Evolutionary conservation across 2,797 vertebrate species (phyloP).

Genomic region (Ficedula albicollis): DNA sequence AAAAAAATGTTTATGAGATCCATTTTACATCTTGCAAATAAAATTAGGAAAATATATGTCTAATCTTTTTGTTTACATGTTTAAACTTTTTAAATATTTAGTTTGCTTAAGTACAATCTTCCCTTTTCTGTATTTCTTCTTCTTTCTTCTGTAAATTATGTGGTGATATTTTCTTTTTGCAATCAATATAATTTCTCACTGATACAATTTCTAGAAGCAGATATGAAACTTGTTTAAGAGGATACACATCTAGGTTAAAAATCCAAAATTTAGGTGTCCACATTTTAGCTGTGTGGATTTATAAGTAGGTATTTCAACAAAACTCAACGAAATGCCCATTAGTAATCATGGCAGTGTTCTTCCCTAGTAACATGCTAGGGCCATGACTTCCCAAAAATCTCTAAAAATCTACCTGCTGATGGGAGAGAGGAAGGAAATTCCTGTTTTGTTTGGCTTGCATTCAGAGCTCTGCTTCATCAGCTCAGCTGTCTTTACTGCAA

Average conservation of each 20-base stretch:
- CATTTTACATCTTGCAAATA: neutral
- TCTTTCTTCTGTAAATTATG: neutral
- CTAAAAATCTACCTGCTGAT: neutral
- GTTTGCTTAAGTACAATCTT: neutral
- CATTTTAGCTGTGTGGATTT: neutral
- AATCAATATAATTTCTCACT: neutral
- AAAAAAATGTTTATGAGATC: neutral
- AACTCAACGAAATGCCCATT: neutral
- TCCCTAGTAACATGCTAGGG: neutral
- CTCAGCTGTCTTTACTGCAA: neutral
- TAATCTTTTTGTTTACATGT: neutral
- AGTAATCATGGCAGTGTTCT: neutral
- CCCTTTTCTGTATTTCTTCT: neutral
- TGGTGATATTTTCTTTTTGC: neutral
- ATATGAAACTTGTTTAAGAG: neutral
- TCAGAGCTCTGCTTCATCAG: neutral
- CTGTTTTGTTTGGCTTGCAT: neutral
- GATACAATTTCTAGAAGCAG: neutral
- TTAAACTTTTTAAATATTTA: neutral
- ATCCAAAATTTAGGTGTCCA: neutral
- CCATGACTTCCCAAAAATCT: neutral
- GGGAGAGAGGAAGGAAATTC: neutral
- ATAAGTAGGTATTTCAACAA: neutral
- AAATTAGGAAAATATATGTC: neutral
- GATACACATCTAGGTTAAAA: neutral